These are phyloP conservation scores for Ciona savignyi DNA, from an alignment of 23 tunicate genomes.

Conservation along the genomic window DNA sequence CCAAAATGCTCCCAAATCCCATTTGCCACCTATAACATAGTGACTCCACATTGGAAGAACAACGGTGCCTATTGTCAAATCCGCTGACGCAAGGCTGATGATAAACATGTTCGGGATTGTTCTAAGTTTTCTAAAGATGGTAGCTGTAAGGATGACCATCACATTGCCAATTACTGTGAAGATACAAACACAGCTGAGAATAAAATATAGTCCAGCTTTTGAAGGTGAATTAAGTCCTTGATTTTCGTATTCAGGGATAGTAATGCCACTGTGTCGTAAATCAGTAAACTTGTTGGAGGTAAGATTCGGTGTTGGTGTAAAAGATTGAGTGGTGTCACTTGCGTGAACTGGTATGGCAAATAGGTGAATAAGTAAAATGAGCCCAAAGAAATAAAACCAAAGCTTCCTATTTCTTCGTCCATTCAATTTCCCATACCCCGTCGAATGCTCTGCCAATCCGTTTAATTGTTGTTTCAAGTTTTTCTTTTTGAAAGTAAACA, in stretches of 20 bases:
- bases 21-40: conserved; percentile 29
- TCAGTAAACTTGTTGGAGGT: no score
- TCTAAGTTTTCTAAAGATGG: conserved; percentile 47
- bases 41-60: conserved; percentile 70
- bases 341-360: no score
- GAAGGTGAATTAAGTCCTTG: no score
- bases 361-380: no score
- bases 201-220: neutral
- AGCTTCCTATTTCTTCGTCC: no score
- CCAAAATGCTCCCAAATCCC: conserved; percentile 42
- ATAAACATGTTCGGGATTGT: conserved; percentile 83
- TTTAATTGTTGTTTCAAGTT: neutral
- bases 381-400: no score
- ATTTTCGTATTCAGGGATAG: no score
- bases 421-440: no score
- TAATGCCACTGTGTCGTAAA: no score
- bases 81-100: conserved; percentile 73
- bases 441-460: no score
- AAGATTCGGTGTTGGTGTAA: no score
- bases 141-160: conserved; percentile 43
- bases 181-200: neutral
- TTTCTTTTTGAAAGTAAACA: neutral
- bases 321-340: no score
- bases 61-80: conserved; percentile 74
- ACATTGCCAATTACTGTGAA: conserved; percentile 55